Conservation (phyloP, 1,140 invertebrate species). For the Leptestheria dahalacensis region DNA sequence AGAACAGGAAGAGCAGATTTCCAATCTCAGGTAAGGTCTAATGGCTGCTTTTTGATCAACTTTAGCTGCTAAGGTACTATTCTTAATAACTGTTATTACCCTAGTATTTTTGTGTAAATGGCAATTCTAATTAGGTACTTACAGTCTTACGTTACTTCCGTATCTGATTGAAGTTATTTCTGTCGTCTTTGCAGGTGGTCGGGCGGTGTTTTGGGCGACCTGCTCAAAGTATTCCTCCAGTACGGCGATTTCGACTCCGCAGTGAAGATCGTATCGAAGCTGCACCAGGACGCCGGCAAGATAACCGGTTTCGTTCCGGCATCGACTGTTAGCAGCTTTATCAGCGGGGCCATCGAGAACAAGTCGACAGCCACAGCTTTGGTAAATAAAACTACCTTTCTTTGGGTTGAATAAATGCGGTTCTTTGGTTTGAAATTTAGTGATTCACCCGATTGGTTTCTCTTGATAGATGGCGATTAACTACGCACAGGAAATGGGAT, state of each 20-base stretch:
- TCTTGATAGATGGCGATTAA: constrained; percentile 2
- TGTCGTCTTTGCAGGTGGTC: constrained; percentile 32
- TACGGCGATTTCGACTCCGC: constrained; percentile 35
- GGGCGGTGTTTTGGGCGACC: constrained; percentile 39
- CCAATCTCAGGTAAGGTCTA: constrained; percentile 12
- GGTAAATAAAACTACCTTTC: background rate
- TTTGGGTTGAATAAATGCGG: background rate
- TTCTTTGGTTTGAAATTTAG: background rate
- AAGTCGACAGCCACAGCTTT: background rate
- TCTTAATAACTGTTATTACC: too few relatives aligned
- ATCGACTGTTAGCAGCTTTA: constrained; percentile 1
- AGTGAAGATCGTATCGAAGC: constrained; percentile 32
- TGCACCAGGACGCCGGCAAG: constrained; percentile 19
- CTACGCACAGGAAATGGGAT: constrained; percentile 5
- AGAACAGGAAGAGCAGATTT: constrained; percentile 9
- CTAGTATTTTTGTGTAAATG: background rate
- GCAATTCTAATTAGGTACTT: background rate
- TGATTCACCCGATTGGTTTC: background rate
- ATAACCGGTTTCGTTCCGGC: background rate
- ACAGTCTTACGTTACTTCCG: too few relatives aligned
- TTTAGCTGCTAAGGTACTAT: too few relatives aligned
- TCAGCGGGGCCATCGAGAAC: background rate
- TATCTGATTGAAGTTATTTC: too few relatives aligned
- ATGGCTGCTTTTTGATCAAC: too few relatives aligned
- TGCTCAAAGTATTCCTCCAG: constrained; percentile 33